Evolutionary conservation across 64 coral and sea anemone genomes (phyloP).

Genomic region (Exaiptasia diaphana): DNA sequence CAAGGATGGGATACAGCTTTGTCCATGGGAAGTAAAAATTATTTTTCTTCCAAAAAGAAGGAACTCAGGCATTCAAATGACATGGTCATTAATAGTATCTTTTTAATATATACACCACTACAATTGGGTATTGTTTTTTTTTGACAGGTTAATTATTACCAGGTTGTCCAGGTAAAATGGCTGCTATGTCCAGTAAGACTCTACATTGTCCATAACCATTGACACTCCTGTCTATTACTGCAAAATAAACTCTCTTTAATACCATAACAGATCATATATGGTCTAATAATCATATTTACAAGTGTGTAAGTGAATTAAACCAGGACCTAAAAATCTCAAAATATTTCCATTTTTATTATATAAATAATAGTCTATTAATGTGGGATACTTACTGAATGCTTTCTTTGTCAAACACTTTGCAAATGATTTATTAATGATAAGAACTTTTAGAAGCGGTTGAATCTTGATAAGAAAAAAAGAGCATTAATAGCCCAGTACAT

Average conservation of each 20-base stretch:
- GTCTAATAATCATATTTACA: too few relatives aligned
- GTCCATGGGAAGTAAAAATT: too few relatives aligned
- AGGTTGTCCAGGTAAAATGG: not conserved
- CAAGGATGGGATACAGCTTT: too few relatives aligned
- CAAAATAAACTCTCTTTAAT: not conserved
- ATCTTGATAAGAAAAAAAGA: constrained; percentile 31
- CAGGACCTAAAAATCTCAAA: not conserved
- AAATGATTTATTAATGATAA: constrained; percentile 75
- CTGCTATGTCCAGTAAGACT: not conserved
- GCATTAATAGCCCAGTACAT: not conserved
- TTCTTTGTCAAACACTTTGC: constrained; percentile 52
- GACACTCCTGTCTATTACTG: not conserved
- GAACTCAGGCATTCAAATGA: too few relatives aligned
- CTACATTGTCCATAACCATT: not conserved
- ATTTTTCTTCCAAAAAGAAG: too few relatives aligned
- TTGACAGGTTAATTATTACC: too few relatives aligned
- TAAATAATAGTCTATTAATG: not conserved
- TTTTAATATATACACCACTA: too few relatives aligned
- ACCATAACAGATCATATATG: too few relatives aligned
- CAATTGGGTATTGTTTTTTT: too few relatives aligned
- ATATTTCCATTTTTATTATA: not conserved
- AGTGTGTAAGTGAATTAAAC: not conserved
- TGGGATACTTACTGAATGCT: not conserved
- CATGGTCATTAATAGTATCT: too few relatives aligned
- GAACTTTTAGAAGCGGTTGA: constrained; percentile 63